phyloP scores from a whole-genome alignment of 2,113 vertebrate species.

The Otolemur garnettii region DNA sequence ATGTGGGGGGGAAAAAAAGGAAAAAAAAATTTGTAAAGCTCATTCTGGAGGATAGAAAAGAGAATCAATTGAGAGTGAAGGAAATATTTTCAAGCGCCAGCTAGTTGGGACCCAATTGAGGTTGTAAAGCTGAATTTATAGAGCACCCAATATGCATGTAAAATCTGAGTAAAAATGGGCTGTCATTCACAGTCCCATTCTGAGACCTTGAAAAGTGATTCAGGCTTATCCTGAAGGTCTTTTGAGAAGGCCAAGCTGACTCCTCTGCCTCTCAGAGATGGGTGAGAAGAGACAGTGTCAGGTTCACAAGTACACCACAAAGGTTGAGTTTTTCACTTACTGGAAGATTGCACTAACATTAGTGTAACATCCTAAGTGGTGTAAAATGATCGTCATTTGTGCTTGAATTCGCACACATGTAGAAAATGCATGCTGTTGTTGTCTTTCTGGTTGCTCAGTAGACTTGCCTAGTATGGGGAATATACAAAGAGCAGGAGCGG shows the following conservation, averaged over 20 bases:
- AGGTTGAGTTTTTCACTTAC: not conserved
- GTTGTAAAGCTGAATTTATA: not conserved
- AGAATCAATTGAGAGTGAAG: not conserved
- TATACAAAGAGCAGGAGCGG: not conserved
- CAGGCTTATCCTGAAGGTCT: not conserved
- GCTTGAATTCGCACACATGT: not conserved
- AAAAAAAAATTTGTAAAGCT: not conserved
- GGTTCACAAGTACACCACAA: too few species aligned
- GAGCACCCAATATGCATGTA: not conserved
- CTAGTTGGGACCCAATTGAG: not conserved
- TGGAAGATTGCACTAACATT: not conserved
- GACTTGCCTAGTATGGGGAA: not conserved
- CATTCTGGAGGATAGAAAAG: not conserved
- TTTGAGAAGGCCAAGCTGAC: not conserved
- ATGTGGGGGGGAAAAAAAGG: not conserved
- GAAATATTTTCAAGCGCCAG: slow-evolving; percentile 2
- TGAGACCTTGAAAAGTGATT: not conserved
- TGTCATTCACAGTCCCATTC: not conserved
- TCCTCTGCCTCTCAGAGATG: not conserved
- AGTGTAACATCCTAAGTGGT: not conserved
- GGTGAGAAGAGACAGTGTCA: not conserved
- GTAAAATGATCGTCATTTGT: not conserved
- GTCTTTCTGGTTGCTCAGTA: not conserved
- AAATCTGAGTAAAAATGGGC: not conserved
- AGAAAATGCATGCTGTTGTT: not conserved